Evolutionary conservation across 2,797 vertebrate genomes (phyloP), one percentile per base, ranked within the genome.

Genomic region (Urosaurus nigricauda): DNA sequence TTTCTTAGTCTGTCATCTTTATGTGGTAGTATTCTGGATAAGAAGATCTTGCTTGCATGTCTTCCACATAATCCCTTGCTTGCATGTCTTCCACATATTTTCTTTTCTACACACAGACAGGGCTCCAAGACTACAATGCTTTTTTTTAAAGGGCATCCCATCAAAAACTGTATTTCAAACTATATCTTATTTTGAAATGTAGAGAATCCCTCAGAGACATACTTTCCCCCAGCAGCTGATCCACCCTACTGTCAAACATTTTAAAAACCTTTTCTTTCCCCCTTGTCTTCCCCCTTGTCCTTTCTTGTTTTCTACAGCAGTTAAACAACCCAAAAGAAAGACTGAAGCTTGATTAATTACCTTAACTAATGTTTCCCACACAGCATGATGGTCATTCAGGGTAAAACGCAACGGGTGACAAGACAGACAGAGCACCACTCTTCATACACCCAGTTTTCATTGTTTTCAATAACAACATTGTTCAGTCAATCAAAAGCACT

Each of bases 401-500:
- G 94, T 93, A 86, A 90, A 87, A 93, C 21, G 87, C 87, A 14
- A 90, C 83, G 88, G 90, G 84, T 83, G 88, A 93, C 37, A 83
- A 73, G 89, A 93, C 0, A 2, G 75, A 60, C 87, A 91, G 85
- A 68, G 92, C 60, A 68, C 29, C 40, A 11, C 12, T 8, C 4
- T 6, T 7, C 9, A 47, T 91, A 91, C 90, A 65, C 43, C 74
- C 37, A 81, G 92, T 12, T 94, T 95, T 95, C 91, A 94, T 43
- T 43, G 43, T 43, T 43, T 43, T 43, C 43, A 94, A 95, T 84
- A 93, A 95, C 89, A 94, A 95, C 88, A 90, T 91, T 94, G 95
- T 74, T 95, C 94, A 93, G 43, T 96, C 95, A 96, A 95, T 95
- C 96, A 95, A 90, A 88, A 68, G 65, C 47, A 87, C 86, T 95